Conservation (phyloP, 2,888 invertebrate species). For the Tetheella fluctuosa region DNA sequence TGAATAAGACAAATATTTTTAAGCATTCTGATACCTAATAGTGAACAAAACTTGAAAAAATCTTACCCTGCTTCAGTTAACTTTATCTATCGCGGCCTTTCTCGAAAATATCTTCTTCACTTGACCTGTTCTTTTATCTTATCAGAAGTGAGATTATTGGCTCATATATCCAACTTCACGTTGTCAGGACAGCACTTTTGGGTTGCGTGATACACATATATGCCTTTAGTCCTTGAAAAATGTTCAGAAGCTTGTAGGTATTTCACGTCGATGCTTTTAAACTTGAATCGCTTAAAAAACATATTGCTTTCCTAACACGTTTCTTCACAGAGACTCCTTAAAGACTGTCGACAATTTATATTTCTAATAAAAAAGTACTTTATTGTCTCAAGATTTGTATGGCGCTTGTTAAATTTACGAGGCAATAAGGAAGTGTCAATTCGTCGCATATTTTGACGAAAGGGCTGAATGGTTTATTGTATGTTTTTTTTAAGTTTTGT, state of each 20-base stretch:
- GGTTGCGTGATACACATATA: not conserved
- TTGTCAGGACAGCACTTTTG: not conserved
- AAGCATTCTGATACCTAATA: too few relatives aligned
- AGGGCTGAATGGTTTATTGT: conserved; percentile 80
- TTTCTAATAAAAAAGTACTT: conserved; percentile 46
- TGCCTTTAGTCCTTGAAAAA: not conserved
- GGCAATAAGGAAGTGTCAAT: conserved; percentile 80
- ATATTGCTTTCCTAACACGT: conserved; percentile 38
- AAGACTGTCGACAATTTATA: conserved; percentile 36
- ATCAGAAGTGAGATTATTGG: not conserved
- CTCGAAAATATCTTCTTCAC: not conserved
- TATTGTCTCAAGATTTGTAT: conserved; percentile 56
- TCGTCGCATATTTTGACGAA: conserved; percentile 77
- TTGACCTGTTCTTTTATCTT: conserved; percentile 3
- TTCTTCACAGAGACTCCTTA: conserved; percentile 31
- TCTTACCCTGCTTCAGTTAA: not conserved
- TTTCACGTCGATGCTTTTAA: not conserved
- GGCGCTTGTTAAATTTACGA: conserved; percentile 74
- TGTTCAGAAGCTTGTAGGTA: not conserved
- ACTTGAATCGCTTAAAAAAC: conserved; percentile 13
- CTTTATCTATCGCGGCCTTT: not conserved
- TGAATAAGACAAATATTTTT: too few relatives aligned
- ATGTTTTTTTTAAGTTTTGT: conserved; percentile 63
- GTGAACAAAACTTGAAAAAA: not conserved
- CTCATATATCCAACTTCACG: not conserved